Conservation (phyloP, 2,113 vertebrate genomes). For the Urocitellus parryii region DNA sequence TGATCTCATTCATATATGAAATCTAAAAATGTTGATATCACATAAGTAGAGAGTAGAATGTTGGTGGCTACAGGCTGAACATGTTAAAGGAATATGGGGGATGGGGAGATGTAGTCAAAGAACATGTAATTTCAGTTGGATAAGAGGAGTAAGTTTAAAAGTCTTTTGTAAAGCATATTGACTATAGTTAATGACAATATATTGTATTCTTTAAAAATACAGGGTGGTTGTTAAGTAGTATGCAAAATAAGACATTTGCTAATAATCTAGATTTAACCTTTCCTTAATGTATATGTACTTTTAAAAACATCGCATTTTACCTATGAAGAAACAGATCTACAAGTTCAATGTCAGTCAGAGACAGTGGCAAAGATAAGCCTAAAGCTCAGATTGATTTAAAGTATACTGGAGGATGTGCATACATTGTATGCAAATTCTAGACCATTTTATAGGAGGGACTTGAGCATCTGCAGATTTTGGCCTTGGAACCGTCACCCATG, state of each 20-base stretch:
- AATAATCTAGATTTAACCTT: not conserved
- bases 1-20: not conserved
- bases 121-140: not conserved
- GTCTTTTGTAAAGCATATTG: not conserved
- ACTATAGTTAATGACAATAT: not conserved
- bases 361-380: not conserved
- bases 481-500: not conserved
- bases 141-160: not conserved
- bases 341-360: not conserved
- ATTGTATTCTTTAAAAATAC: not conserved
- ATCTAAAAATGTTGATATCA: not conserved
- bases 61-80: not conserved
- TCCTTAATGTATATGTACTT: not conserved
- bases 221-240: not conserved
- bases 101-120: not conserved
- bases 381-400: not conserved
- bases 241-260: not conserved
- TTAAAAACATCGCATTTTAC: not conserved
- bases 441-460: not conserved
- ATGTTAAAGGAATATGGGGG: not conserved
- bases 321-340: not conserved
- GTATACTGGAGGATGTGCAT: not conserved
- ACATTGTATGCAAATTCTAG: not conserved
- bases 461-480: not conserved
- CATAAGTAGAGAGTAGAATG: not conserved